Conservation (phyloP, 2,888 invertebrate genomes). For the Incurvaria masculella region DNA sequence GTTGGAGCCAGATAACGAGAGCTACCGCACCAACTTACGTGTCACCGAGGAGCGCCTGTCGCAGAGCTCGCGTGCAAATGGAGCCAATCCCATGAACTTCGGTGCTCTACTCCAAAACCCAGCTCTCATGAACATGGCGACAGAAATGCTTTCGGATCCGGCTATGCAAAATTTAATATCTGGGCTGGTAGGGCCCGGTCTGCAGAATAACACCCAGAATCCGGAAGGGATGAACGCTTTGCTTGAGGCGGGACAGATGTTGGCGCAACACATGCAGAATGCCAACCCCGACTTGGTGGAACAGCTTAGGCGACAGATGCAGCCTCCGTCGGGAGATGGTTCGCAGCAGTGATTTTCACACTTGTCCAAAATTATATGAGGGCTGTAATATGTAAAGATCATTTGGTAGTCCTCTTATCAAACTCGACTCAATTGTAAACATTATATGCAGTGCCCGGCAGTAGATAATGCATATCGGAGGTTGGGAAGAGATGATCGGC, state of each 20-base stretch:
- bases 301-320: conserved; percentile 63
- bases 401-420: too few species aligned
- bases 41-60: conserved; percentile 69
- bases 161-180: conserved; percentile 75
- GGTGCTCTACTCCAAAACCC: conserved; percentile 75
- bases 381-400: too few species aligned
- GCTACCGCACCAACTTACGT: conserved; percentile 82
- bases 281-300: conserved; percentile 82
- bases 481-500: too few species aligned
- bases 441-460: too few species aligned
- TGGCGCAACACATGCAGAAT: conserved; percentile 79
- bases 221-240: conserved; percentile 36
- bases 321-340: conserved; percentile 10
- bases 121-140: conserved; percentile 78
- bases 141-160: conserved; percentile 81
- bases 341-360: not conserved
- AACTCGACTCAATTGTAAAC: too few species aligned
- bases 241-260: conserved; percentile 69
- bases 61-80: conserved; percentile 8
- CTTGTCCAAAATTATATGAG: too few species aligned
- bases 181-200: conserved; percentile 45
- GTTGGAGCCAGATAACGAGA: conserved; percentile 90
- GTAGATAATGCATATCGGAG: too few species aligned
- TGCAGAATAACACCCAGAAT: conserved; percentile 8
- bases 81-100: conserved; percentile 45